Conservation (phyloP, 2,797 vertebrate genomes). For the Lithobates sylvaticus region DNA sequence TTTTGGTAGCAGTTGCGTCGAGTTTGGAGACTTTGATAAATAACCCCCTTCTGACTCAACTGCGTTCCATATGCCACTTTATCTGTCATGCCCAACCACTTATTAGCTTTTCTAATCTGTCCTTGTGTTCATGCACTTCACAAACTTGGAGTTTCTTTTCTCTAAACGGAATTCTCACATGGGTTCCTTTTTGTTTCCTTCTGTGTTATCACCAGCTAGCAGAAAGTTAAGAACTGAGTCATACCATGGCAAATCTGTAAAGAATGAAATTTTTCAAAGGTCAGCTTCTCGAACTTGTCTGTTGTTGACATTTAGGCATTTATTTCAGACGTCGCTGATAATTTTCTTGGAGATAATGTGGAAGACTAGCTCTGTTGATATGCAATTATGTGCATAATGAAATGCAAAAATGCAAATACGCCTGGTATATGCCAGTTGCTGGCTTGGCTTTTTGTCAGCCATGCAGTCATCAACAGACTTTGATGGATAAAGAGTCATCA, state of each 20-base stretch:
- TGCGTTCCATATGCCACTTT: conserved; percentile 49
- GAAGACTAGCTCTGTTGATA: conserved; percentile 87
- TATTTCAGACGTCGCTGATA: conserved; percentile 92
- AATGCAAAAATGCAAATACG: conserved; percentile 99
- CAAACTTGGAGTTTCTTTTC: conserved; percentile 60
- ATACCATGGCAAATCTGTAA: conserved; percentile 72
- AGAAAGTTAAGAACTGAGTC: conserved; percentile 76
- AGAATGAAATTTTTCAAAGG: conserved; percentile 90
- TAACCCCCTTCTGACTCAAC: conserved; percentile 38
- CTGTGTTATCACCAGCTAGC: conserved; percentile 75
- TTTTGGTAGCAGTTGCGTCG: conserved; percentile 34
- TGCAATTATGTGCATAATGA: conserved; percentile 97
- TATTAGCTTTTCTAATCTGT: conserved; percentile 58
- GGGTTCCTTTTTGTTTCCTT: conserved; percentile 62
- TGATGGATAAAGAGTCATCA: conserved; percentile 90
- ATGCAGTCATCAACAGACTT: conserved; percentile 82
- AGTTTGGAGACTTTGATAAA: conserved; percentile 50
- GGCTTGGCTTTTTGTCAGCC: conserved; percentile 90
- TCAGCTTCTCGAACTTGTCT: conserved; percentile 92
- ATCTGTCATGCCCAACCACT: conserved; percentile 59
- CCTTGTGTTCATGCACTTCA: conserved; percentile 46
- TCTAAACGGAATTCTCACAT: conserved; percentile 49
- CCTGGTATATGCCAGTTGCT: conserved; percentile 82
- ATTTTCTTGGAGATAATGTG: conserved; percentile 90
- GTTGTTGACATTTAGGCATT: conserved; percentile 98